Percentiles rank a stretch among this genome's conserved stretches.
phyloP scores from a whole-genome alignment of 2,113 vertebrate species.

The Astur gentilis region DNA sequence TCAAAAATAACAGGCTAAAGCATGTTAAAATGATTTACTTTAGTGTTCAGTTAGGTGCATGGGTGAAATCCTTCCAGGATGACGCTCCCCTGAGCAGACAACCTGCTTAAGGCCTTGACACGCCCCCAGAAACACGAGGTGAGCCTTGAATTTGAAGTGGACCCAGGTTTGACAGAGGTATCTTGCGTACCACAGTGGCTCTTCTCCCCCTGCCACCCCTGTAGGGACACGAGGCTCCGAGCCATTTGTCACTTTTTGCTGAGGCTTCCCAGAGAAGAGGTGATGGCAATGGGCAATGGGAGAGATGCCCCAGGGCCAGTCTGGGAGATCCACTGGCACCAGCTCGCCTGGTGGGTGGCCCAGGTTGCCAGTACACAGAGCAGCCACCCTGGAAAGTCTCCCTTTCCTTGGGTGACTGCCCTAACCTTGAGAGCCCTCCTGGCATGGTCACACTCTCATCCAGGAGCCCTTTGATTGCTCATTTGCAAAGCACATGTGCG shows the following conservation, averaged over 20 bases:
- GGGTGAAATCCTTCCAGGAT: not conserved
- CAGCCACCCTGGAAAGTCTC: not conserved
- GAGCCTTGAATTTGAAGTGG: not conserved
- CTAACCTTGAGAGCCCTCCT: not conserved
- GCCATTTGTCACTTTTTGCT: not conserved
- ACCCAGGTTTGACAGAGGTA: not conserved
- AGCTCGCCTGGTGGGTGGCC: not conserved
- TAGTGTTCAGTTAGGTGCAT: not conserved
- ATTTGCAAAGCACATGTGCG: not conserved
- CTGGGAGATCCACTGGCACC: not conserved
- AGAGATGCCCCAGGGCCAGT: not conserved
- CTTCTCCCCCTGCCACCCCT: fast-evolving
- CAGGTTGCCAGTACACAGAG: not conserved
- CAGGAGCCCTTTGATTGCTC: not conserved
- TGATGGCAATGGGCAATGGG: not conserved
- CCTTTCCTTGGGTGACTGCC: not conserved
- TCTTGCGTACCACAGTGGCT: not conserved
- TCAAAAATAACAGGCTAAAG: not conserved
- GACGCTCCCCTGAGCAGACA: not conserved
- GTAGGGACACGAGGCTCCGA: fast-evolving
- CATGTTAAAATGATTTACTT: not conserved
- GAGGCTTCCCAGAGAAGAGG: not conserved
- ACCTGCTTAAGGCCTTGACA: not conserved
- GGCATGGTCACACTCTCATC: fast-evolving
- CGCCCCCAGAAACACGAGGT: fast-evolving